Evolutionary conservation across 2,888 invertebrate species (phyloP).

Genomic region (Orthosia incerta): DNA sequence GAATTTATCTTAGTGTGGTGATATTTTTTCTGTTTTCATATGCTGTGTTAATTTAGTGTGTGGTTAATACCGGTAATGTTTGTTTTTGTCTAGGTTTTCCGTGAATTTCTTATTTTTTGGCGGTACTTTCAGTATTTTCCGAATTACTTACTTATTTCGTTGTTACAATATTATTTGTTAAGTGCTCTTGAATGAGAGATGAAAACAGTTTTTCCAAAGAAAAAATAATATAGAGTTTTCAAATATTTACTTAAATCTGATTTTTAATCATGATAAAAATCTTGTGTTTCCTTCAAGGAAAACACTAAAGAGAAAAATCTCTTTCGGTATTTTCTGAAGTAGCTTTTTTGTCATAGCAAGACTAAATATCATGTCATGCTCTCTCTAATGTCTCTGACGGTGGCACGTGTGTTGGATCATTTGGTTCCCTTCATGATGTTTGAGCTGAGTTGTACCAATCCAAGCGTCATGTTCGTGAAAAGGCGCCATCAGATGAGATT

Average conservation of each 20-base stretch:
- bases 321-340: conserved; percentile 7
- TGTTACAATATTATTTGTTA: not conserved
- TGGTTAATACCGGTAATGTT: not conserved
- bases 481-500: no score
- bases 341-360: not conserved
- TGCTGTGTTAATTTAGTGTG: not conserved
- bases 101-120: not conserved
- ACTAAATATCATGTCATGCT: no score
- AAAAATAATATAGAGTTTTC: no score
- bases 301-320: not conserved
- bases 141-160: not conserved
- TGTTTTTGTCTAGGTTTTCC: not conserved
- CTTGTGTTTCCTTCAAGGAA: not conserved
- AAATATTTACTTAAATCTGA: not conserved
- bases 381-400: no score
- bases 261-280: not conserved
- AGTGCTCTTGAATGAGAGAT: no score
- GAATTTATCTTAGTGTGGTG: not conserved
- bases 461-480: no score
- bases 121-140: not conserved
- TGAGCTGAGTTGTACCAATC: no score
- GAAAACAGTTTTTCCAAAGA: no score
- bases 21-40: not conserved
- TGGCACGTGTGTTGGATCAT: no score
- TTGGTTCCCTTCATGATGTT: no score